Base-by-base conservation (phyloP, 2,113 vertebrate species). In the Hippocampus barbouri region DNA sequence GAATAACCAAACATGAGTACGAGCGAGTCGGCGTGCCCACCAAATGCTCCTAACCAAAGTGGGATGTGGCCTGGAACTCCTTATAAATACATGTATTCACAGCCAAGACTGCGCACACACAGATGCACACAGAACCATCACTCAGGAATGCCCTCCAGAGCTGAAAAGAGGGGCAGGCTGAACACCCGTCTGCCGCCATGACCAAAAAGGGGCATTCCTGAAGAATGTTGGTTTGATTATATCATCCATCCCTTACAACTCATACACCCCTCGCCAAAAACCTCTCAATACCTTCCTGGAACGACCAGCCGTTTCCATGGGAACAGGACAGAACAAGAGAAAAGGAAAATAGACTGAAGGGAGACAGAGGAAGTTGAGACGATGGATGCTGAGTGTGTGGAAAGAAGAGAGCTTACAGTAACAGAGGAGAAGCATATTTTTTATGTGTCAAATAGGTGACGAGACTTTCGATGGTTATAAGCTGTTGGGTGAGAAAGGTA, bases 231-330 rank as follows among this genome's bases (percentile, higher is more conserved):
- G 51, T 72, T 81, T 56, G 56, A 86, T 89, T 84, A 88, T 83
- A 88, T 90, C 85, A 88, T 81, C 73, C 72, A 88, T 81, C 73
- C 72, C 82, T 84, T 79, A 79, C 83, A 83, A 86, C 76, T 64
- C 69, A 70, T 53, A 30, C 72, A 77, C 77, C 75, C 80, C 78
- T 56, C 65, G 34, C 74, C 75, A 68, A 80, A 85, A 86, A 87
- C 73, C 62, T 73, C 81, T 69, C 81, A 79, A 79, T 71, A 87
- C 79, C 86, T 85, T 81, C 80, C 79, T 60, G 73, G 83, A 89
- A 86, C 77, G 85, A 89, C 78, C 77, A 77, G 85, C 83, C 78
- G 89, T 91, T 91, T 87, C 91, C 91, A 91, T 91, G 88, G 88
- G 75, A 91, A 91, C 90, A 81, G 78, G 65, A 83, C 71, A 66